Base-by-base conservation (phyloP, 1,140 invertebrate species). In the Neodiprion lecontei region DNA sequence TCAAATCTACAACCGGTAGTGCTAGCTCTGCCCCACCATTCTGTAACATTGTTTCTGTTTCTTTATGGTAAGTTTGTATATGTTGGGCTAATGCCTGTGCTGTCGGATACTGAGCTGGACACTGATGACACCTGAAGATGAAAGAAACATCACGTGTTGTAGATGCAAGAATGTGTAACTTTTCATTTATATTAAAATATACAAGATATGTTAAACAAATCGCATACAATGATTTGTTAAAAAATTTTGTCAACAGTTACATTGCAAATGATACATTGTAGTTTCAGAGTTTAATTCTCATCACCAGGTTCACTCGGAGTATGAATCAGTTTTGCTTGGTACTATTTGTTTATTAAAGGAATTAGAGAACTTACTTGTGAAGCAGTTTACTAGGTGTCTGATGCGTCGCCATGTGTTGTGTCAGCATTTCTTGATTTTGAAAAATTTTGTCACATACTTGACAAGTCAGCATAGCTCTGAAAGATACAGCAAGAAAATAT, bases 1-100 rank as follows among this genome's bases (percentile, higher is more conserved):
- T 93, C 1, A 95, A 82, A 82, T 95, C 93, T 9, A 95, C 91
- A 7, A 95, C 89, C 0, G 94, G 94, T 77, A 95, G 86, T 0
- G 93, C 94, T 61, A 94, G 85, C 78, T 94, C 93, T 11, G 87
- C 86, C 12, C 84, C 85, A 21, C 85, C 85, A 48, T 86, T 88
- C 73, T 86, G 81, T 68, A 82, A 65, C 21, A 81, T 74, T 0
- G 81, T 79, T 9, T 88, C 87, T 1, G 86, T 79, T 49, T 90
- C 85, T 78, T 92, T 93, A 76, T 94, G 93, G 79, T 92, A 94
- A 23, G 91, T 90, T 69, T 91, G 91, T 71, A 93, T 92, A 83
- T 95, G 94, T 79, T 93, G 91, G 71, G 89, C 89, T 50, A 95
- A 84, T 23, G 91, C 91, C 40, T 91, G 87, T 1, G 90, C 88